Conservation (phyloP, 1,140 invertebrate species). For the Hormaphis cornu region DNA sequence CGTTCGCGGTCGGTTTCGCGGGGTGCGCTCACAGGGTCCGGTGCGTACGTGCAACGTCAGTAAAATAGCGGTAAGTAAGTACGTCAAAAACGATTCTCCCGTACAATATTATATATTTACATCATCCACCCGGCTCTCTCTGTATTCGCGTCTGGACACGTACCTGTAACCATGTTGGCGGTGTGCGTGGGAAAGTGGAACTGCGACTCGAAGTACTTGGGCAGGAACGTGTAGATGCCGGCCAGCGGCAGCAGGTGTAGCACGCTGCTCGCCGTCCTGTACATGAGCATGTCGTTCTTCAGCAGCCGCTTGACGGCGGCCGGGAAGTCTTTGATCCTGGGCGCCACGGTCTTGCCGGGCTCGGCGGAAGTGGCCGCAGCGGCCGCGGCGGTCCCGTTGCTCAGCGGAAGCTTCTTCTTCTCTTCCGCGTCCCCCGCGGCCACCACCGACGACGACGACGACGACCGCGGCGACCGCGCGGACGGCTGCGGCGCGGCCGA, state of each 20-base stretch:
- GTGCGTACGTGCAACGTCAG: too few relatives aligned
- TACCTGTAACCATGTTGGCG: conserved; percentile 83
- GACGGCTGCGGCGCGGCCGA: conserved; percentile 41
- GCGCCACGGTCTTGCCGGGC: conserved; percentile 44
- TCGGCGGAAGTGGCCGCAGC: conserved; percentile 33
- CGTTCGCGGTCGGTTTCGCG: too few relatives aligned
- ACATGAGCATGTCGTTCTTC: conserved; percentile 82
- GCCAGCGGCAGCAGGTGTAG: conserved; percentile 82
- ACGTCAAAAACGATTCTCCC: too few relatives aligned
- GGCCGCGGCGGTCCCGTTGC: not conserved
- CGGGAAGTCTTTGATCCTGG: conserved; percentile 67
- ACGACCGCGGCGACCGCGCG: conserved; percentile 34
- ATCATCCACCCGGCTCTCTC: too few relatives aligned
- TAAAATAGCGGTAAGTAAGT: too few relatives aligned
- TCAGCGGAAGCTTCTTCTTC: not conserved
- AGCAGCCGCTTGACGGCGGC: conserved; percentile 74
- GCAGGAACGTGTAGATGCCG: conserved; percentile 83
- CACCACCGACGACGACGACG: not conserved
- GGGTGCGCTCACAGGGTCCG: too few relatives aligned
- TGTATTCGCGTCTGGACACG: too few relatives aligned
- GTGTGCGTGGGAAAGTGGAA: conserved; percentile 77
- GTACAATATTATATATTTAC: too few relatives aligned
- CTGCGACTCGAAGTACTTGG: conserved; percentile 87
- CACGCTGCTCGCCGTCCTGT: conserved; percentile 76
- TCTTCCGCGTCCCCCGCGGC: not conserved